Evolutionary conservation across 2,113 vertebrate species (phyloP).

Genomic region (Anarrhichthys ocellatus): DNA sequence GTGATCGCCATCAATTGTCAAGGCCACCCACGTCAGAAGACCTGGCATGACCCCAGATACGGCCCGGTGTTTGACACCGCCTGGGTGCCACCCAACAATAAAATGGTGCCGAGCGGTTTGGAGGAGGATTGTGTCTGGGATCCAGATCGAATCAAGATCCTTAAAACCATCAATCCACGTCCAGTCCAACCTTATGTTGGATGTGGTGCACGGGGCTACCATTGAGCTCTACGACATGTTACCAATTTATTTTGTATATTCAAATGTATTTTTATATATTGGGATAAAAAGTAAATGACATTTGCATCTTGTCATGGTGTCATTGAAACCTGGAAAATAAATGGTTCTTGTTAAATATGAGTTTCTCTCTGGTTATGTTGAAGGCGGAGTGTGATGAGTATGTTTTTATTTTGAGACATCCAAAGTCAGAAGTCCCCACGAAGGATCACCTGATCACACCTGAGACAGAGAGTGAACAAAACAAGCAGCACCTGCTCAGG

Average conservation of each 20-base stretch:
- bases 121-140: conserved; percentile 82
- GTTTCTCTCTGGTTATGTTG: not conserved
- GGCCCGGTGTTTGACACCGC: conserved; percentile 40
- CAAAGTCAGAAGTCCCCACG: no score
- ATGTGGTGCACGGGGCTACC: not conserved
- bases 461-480: no score
- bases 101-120: conserved; percentile 72
- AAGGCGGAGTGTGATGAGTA: not conserved
- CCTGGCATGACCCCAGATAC: conserved; percentile 18
- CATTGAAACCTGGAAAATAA: not conserved
- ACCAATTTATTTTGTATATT: not conserved
- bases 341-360: not conserved
- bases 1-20: conserved; percentile 63
- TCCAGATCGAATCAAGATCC: conserved; percentile 36
- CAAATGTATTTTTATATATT: conserved; percentile 37
- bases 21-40: conserved; percentile 56
- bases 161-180: not conserved
- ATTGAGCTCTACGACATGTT: not conserved
- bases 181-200: fast-evolving
- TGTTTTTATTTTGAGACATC: not conserved
- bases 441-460: no score
- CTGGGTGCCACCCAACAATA: conserved; percentile 65
- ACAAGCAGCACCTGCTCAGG: no score
- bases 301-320: not conserved
- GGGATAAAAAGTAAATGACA: not conserved